Conservation (phyloP, 2,113 vertebrate genomes). For the Lathamus discolor region DNA sequence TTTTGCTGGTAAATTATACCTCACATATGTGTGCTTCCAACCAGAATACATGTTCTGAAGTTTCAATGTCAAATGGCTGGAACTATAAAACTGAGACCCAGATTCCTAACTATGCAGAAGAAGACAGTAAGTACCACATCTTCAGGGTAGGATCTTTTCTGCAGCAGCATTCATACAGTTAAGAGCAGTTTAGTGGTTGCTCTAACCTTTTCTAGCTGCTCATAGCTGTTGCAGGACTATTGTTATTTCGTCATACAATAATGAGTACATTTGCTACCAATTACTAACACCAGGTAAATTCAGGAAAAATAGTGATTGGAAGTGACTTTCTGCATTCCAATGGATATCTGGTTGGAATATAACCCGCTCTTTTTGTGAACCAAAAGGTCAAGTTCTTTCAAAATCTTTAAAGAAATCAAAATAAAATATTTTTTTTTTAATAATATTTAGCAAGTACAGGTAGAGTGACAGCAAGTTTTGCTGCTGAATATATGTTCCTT, state of each 20-base stretch:
- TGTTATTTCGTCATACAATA: neutral
- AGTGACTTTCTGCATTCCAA: neutral
- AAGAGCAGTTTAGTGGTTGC: neutral
- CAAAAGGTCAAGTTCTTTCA: neutral
- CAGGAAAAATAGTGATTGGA: neutral
- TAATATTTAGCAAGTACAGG: neutral
- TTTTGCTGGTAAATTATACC: neutral
- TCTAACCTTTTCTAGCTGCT: neutral
- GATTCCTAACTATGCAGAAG: neutral
- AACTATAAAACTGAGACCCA: neutral
- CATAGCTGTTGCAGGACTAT: neutral
- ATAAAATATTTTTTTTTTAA: neutral
- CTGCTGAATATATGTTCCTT: neutral
- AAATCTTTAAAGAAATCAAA: neutral
- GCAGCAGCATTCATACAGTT: neutral
- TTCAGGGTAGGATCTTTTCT: neutral
- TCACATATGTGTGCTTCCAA: neutral
- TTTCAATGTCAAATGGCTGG: neutral
- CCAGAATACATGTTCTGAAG: neutral
- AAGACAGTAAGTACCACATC: neutral
- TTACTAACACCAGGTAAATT: neutral
- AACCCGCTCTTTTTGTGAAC: neutral
- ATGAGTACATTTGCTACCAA: neutral
- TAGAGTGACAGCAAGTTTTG: neutral
- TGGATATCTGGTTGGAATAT: neutral